Conservation (phyloP, 1,140 invertebrate species). For the Condylostylus longicornis region DNA sequence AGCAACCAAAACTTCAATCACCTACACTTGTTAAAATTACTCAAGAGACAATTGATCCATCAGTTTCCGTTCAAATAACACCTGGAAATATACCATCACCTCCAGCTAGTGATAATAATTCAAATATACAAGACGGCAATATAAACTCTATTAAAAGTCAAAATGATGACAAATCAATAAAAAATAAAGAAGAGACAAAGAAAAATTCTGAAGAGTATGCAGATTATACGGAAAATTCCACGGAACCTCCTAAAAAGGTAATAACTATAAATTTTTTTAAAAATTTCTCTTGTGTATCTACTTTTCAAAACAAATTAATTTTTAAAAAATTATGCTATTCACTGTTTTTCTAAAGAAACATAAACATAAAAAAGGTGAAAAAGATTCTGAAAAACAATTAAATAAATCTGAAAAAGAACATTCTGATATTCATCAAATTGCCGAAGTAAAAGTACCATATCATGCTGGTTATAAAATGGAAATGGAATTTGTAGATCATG, state of each 20-base stretch:
- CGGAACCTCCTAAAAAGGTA: conserved; percentile 28
- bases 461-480: conserved; percentile 28
- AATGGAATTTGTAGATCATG: conserved; percentile 34
- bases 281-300: not conserved
- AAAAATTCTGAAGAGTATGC: conserved; percentile 22
- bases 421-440: too few species aligned
- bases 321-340: not conserved
- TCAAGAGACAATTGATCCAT: conserved; percentile 1
- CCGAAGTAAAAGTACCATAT: too few species aligned
- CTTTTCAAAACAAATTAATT: not conserved
- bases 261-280: not conserved
- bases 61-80: conserved; percentile 6
- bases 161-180: conserved; percentile 14
- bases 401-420: conserved; percentile 18
- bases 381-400: conserved; percentile 8
- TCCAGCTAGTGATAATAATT: conserved; percentile 6
- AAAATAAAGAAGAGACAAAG: conserved; percentile 11
- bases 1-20: not conserved
- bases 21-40: too few species aligned
- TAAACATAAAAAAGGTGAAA: conserved; percentile 26
- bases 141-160: conserved; percentile 18
- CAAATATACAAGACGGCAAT: conserved; percentile 10
- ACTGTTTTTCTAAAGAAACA: conserved; percentile 17
- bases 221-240: conserved; percentile 27
- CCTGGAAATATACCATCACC: conserved; percentile 4